Conservation (phyloP, 2,888 invertebrate species). For the Eudemis profundana region DNA sequence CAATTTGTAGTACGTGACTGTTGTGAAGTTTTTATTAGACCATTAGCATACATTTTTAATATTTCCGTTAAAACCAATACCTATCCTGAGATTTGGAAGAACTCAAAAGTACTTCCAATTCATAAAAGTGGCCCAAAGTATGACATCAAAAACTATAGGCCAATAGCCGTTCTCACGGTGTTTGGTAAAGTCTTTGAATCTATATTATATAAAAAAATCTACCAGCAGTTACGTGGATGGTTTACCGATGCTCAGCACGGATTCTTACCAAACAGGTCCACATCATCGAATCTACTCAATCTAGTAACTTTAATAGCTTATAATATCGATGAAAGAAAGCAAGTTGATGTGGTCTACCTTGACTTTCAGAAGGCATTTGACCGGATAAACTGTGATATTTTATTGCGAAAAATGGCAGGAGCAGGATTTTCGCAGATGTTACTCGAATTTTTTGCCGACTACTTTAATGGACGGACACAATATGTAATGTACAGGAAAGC, state of each 20-base stretch:
- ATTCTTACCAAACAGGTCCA: neutral
- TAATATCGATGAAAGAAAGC: neutral
- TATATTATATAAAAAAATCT: neutral
- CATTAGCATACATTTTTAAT: conserved; percentile 9
- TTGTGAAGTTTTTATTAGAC: neutral
- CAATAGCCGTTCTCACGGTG: neutral
- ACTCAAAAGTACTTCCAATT: conserved; percentile 5
- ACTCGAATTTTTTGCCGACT: neutral
- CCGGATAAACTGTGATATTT: neutral
- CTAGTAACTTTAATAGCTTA: neutral
- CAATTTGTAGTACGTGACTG: conserved; percentile 12
- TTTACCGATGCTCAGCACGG: conserved; percentile 1
- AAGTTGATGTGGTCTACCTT: neutral
- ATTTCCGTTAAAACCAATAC: neutral
- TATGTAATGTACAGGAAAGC: neutral
- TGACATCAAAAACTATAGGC: conserved; percentile 4
- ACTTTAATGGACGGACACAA: neutral
- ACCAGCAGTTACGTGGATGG: neutral
- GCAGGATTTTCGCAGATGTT: neutral
- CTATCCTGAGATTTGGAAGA: conserved; percentile 8
- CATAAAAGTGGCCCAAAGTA: conserved; percentile 5
- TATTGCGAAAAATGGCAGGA: neutral
- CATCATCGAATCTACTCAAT: conserved; percentile 5
- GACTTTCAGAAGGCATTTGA: conserved; percentile 4
- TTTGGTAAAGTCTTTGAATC: conserved; percentile 11